Evolutionary conservation across 2,888 invertebrate species (phyloP), one percentile per base, ranked within the genome.

Genomic region (Mamestra brassicae): DNA sequence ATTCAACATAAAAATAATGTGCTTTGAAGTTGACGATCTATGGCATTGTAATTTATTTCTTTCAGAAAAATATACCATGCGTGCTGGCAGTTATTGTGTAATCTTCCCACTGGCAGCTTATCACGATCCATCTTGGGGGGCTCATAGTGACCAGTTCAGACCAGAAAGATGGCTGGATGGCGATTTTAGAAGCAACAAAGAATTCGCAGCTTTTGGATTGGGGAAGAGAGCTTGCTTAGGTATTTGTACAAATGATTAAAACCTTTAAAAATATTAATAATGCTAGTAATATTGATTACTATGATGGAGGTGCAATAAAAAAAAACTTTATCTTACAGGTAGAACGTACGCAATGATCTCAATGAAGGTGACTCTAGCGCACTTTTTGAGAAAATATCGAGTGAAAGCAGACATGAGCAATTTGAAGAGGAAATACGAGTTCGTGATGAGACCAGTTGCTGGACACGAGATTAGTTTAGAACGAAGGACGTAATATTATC

Each of bases 341-440:
- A 87, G 85, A 75, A 71, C 73, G 0, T 90, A 88, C 77, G 90
- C 91, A 0, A 74, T 90, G 74, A 87, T 88, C 84, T 85, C 84
- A 0, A 85, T 91, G 86, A 92, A 92, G 71, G 89, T 86, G 2
- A 78, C 76, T 0, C 45, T 92, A 15, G 85, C 78, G 0, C 89
- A 92, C 63, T 17, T 91, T 0, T 42, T 92, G 1, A 86, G 91
- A 3, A 77, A 74, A 4, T 92, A 87, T 75, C 72, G 78, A 4
- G 52, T 92, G 5, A 78, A 66, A 1, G 88, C 89, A 7, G 89
- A 91, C 67, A 70, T 85, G 72, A 86, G 76, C 6, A 81, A 88
- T n/a, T 58, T 89, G 26, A 68, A 78, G 4, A 34, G 86, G 6
- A 88, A 88, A 42, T 68, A 89, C 0, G 91, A 91, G n/a, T 75